A percentile compares a stretch with the other conserved stretches of the same genome.
These are phyloP conservation scores for Aleiodes sp. DNA, from an alignment of 1,140 invertebrate genomes.

Conservation along the genomic window DNA sequence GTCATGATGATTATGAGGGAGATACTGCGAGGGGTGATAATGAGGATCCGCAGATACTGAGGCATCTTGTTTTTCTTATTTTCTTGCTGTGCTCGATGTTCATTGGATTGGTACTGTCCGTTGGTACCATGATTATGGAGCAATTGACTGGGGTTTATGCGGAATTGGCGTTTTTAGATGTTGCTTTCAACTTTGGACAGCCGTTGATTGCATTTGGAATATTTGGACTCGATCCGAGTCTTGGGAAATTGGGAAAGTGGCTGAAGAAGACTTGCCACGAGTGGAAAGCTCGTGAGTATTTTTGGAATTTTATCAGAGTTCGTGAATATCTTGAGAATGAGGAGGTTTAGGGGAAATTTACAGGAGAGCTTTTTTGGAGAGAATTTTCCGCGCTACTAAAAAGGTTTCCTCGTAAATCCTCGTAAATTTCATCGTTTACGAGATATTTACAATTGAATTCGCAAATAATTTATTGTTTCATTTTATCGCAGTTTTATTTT, in stretches of 20 bases:
- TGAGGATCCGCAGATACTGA: slow-evolving; percentile 77
- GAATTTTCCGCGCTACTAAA: too few species aligned
- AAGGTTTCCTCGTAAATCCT: too few species aligned
- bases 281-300: slow-evolving; percentile 47
- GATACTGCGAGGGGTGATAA: slow-evolving; percentile 54
- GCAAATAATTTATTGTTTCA: not conserved
- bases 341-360: too few species aligned
- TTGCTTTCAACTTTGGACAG: slow-evolving; percentile 89
- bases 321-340: too few species aligned
- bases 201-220: slow-evolving; percentile 84
- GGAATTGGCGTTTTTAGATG: slow-evolving; percentile 90
- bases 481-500: not conserved
- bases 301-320: not conserved
- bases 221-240: slow-evolving; percentile 82
- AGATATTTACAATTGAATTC: too few species aligned
- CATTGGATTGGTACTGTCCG: slow-evolving; percentile 85
- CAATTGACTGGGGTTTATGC: slow-evolving; percentile 89
- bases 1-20: slow-evolving; percentile 42
- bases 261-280: slow-evolving; percentile 47
- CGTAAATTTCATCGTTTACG: too few species aligned
- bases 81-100: slow-evolving; percentile 87
- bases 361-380: too few species aligned
- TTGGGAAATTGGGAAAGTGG: slow-evolving; percentile 58
- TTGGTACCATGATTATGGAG: slow-evolving; percentile 87
- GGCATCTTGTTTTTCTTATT: slow-evolving; percentile 86